Base-by-base conservation (phyloP, 2,888 invertebrate genomes). In the Aromia moschata region DNA sequence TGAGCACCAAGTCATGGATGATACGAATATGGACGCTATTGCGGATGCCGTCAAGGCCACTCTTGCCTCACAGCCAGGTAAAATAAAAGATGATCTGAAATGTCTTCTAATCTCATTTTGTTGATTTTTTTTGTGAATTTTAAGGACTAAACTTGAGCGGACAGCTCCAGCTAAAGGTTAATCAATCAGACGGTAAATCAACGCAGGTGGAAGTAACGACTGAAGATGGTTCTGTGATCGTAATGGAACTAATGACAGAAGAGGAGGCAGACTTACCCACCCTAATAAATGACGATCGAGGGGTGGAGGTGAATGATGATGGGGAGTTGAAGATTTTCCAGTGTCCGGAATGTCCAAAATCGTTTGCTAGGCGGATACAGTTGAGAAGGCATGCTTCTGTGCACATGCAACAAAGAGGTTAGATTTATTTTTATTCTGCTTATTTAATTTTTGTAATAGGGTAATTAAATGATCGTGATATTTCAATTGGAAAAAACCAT, bases 301-400 rank as follows among this genome's bases (percentile, higher is more conserved):
- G n/a, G n/a, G 57, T 25, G 14, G 70, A 72, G 17, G 38, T 72
- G 3, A 79, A 79, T 54, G 78, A 79, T 53, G 79, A 80, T 2
- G 80, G 79, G 0, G 81, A 81, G 67, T 58, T 79, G 51, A 78
- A 78, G 60, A 71, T 86, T 9, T 88, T 87, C 70, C 83, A 84
- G 66, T 89, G 88, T 62, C 83, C 84, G 1, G 81, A 85, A 53
- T 89, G 89, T 70, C 86, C 88, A 0, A 86, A 85, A 72, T 84
- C 86, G 0, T 88, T 88, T 68, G 84, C 87, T 0, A 81, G 87
- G 37, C 79, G 85, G 58, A 84, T 84, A 41, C 85, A 87, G 69
- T 71, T 88, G 1, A 65, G 84, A n/a, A 83, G 88, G 15, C 89
- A 89, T 70, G 83, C 84, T 12, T 85, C 85, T 0, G 85, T 86